Conservation (phyloP, 2,888 invertebrate genomes). For the Xanthostigma xanthostigma region DNA sequence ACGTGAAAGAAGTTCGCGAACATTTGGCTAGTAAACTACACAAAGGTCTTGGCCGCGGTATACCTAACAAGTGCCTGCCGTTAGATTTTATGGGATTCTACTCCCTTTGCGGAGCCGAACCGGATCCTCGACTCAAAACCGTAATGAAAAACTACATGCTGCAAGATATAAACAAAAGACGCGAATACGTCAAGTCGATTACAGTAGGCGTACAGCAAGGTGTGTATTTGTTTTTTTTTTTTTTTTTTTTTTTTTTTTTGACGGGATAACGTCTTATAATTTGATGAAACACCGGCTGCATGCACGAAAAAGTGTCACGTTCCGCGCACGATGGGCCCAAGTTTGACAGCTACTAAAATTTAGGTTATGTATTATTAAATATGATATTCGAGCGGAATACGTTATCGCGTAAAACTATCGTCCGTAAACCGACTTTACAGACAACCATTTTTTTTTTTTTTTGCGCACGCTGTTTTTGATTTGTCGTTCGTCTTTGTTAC, state of each 20-base stretch:
- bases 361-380: no score
- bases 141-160: slow-evolving; percentile 67
- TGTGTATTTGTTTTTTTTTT: not conserved
- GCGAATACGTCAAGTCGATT: slow-evolving; percentile 82
- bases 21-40: slow-evolving; percentile 83
- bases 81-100: slow-evolving; percentile 96
- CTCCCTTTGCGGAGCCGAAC: slow-evolving; percentile 77
- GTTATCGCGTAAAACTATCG: no score
- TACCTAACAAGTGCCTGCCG: slow-evolving; percentile 82
- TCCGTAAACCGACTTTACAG: no score
- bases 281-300: no score
- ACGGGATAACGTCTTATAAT: no score
- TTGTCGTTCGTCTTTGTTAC: slow-evolving; percentile 1
- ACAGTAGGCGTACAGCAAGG: slow-evolving; percentile 41
- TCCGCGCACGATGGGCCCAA: no score
- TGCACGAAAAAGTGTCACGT: no score
- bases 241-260: no score
- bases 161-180: slow-evolving; percentile 70
- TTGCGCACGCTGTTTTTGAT: not conserved
- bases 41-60: slow-evolving; percentile 69
- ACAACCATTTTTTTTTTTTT: no score
- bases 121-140: slow-evolving; percentile 57
- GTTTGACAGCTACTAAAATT: no score
- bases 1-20: slow-evolving; percentile 76
- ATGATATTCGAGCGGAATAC: no score